Percentiles rank a stretch among this genome's conserved stretches.
These are phyloP conservation scores for Paguma larvata DNA, from an alignment of 2,797 vertebrate genomes.

Conservation along the genomic window DNA sequence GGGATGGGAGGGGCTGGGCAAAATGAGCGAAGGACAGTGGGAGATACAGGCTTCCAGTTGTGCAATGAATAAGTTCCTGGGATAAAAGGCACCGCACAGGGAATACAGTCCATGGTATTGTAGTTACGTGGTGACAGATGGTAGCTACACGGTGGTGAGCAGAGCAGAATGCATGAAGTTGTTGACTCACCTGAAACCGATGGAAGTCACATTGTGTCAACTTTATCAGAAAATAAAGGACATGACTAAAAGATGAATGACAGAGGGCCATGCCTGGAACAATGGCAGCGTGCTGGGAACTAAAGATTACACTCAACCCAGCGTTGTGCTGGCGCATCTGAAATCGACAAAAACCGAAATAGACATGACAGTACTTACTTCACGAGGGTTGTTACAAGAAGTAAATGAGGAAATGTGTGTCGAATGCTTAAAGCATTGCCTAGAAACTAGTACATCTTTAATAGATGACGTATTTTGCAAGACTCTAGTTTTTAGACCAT, in stretches of 20 bases:
- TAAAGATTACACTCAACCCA: neutral
- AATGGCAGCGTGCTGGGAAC: neutral
- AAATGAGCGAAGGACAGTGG: neutral
- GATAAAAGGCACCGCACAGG: neutral
- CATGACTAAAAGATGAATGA: slow-evolving; percentile 4
- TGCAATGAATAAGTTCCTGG: neutral
- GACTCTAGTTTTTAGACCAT: neutral
- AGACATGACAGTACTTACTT: neutral
- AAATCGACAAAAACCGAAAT: neutral
- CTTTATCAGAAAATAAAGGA: neutral
- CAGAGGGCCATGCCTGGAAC: neutral
- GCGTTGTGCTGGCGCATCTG: neutral
- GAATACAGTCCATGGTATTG: neutral
- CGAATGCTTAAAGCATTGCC: neutral
- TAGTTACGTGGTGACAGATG: neutral
- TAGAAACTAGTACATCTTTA: neutral
- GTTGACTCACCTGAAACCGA: neutral
- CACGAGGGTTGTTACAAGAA: neutral
- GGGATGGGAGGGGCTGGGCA: neutral
- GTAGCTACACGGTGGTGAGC: neutral
- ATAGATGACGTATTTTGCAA: neutral
- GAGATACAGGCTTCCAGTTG: neutral
- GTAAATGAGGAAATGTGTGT: neutral
- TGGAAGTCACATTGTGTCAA: neutral
- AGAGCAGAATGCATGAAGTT: neutral